Base-by-base conservation (phyloP, 2,113 vertebrate species). In the Lates calcarifer region DNA sequence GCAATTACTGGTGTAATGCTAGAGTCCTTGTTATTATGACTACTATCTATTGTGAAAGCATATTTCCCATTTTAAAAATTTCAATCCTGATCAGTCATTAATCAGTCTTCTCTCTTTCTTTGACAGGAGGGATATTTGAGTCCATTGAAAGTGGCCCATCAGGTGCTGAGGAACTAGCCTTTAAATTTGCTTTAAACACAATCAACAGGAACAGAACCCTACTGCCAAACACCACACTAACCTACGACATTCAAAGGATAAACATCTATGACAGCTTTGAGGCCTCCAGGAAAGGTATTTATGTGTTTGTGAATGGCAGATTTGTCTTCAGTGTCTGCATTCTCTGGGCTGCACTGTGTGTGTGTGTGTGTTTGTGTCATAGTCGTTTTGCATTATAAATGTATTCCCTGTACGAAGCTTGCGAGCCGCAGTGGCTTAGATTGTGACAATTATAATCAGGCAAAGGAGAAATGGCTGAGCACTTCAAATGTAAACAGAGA, bases 221-320 rank as follows among this genome's bases (percentile, higher is more conserved):
- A 92, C 94, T 99, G 95, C 98, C 98, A 91, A 99, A 99, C 92
- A 99, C 98, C 58, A 99, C 98, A 1, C 94, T 99, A 79, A 99
- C 98, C 20, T 99, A 99, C 0, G 98, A 99, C 75, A 99, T 99
- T 76, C 98, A 99, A 92, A 97, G 98, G 95, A 99, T 99, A 95
- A 99, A 99, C 89, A 98, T 99, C 88, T 99, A 99, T 64, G 98
- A 99, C 95, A 99, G 98, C 86, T 99, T 99, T 76, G 98, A 99
- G 93, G 98, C 98, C 93, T 99, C 98, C 78, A 98, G 98, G 89
- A 99, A 99, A 98, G 98, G 98, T 99, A 96, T 93, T 29, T 13
- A n/a, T 84, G 45, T 28, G 29, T 56, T 55, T 65, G 43, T 68
- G 31, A 49, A 37, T 60, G 13, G 17, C 49, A 68, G 37, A 33